phyloP scores from a whole-genome alignment of 1,140 invertebrate genomes.

The Stratiolaelaps scimitus region DNA sequence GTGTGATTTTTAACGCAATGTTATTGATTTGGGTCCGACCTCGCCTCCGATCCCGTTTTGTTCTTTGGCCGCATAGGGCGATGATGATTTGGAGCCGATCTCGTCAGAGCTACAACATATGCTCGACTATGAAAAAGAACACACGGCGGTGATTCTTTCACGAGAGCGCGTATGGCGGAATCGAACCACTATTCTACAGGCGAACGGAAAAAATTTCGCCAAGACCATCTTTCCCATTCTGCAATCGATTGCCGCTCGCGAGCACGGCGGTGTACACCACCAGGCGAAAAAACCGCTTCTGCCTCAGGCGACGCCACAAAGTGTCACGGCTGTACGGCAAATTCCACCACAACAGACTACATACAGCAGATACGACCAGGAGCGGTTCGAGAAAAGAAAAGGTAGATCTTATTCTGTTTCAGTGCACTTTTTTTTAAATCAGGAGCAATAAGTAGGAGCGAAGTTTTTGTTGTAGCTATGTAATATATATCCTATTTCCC shows the following conservation, averaged over 20 bases:
- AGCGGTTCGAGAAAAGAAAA: constrained; percentile 81
- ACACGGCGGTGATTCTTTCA: constrained; percentile 88
- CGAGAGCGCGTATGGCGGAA: constrained; percentile 88
- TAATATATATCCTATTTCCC: too few relatives aligned
- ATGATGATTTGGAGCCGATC: constrained; percentile 53
- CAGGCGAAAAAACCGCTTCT: not conserved
- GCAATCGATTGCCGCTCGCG: constrained; percentile 76
- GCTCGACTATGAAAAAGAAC: constrained; percentile 85
- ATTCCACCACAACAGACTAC: constrained; percentile 18
- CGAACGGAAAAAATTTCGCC: constrained; percentile 80
- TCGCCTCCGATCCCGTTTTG: too few relatives aligned
- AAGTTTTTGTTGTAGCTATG: too few relatives aligned
- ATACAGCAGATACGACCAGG: constrained; percentile 98
- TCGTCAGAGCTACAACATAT: constrained; percentile 66
- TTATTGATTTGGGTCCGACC: too few relatives aligned
- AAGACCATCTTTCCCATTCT: constrained; percentile 88
- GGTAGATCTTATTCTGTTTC: constrained; percentile 41
- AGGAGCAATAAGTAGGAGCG: too few relatives aligned
- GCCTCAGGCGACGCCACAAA: constrained; percentile 9
- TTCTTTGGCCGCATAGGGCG: constrained; percentile 45
- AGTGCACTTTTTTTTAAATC: too few relatives aligned
- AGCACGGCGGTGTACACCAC: constrained; percentile 58
- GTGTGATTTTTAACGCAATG: too few relatives aligned
- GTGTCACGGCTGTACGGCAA: not conserved
- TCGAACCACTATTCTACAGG: constrained; percentile 83